phyloP scores from a whole-genome alignment of 2,888 invertebrate species.

The Drosophila ezoana region DNA sequence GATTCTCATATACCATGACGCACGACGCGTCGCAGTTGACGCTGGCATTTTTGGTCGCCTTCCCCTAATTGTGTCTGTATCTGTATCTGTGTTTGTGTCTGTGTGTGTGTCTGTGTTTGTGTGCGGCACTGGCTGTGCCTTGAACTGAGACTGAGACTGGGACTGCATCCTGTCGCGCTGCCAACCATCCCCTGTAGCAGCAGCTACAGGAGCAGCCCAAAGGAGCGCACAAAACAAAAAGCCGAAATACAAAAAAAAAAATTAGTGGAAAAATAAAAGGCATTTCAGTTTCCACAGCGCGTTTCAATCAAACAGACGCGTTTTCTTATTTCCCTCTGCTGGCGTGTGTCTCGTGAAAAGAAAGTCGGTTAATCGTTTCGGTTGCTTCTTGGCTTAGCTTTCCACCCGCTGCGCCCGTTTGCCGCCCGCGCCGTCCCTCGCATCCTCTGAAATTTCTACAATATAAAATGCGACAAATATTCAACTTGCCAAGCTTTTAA shows the following conservation, averaged over 20 bases:
- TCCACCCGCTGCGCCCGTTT: neutral
- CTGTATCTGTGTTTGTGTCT: conserved; percentile 10
- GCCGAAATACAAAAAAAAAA: conserved; percentile 29
- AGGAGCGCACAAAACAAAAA: conserved; percentile 54
- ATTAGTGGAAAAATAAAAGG: conserved; percentile 65
- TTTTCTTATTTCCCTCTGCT: conserved; percentile 24
- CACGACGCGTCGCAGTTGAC: conserved; percentile 41
- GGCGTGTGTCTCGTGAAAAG: neutral
- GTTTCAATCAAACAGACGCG: conserved; percentile 70
- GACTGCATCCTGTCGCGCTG: conserved; percentile 57
- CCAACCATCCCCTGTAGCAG: conserved; percentile 59
- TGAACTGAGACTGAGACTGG: conserved; percentile 50
- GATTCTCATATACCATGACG: conserved; percentile 49
- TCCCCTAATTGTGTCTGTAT: conserved; percentile 57
- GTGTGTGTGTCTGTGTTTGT: conserved; percentile 9
- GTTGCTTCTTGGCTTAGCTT: neutral
- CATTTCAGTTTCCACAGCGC: conserved; percentile 71
- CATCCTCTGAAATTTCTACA: neutral
- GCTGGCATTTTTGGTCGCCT: conserved; percentile 55
- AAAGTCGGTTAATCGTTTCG: neutral
- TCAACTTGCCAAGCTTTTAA: neutral
- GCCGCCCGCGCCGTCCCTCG: neutral
- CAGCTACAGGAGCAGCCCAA: conserved; percentile 19
- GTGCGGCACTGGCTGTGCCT: conserved; percentile 37
- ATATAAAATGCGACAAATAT: conserved; percentile 13